Evolutionary conservation across 2,113 vertebrate genomes (phyloP).

Genomic region (Leptobrachium leishanense): DNA sequence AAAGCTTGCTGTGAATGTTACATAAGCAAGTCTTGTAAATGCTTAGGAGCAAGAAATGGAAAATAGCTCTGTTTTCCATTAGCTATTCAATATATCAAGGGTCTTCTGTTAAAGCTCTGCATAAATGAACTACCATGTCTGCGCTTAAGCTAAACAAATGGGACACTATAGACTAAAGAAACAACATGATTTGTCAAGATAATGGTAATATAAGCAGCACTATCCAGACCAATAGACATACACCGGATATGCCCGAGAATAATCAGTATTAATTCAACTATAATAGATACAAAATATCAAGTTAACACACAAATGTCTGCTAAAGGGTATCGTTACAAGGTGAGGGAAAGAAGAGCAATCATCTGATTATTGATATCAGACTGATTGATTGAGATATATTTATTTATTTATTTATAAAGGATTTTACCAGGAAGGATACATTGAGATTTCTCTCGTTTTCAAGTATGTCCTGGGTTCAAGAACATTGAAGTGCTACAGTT

Average conservation of each 20-base stretch:
- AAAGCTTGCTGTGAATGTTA: conserved; percentile 32
- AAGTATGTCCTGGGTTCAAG: no score
- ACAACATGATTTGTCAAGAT: conserved; percentile 28
- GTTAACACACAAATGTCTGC: no score
- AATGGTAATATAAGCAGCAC: conserved; percentile 32
- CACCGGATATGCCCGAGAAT: neutral
- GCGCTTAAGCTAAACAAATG: conserved; percentile 27
- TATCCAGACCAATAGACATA: no score
- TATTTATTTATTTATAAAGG: no score
- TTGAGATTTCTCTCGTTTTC: no score
- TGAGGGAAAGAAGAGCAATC: no score
- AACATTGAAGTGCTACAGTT: no score
- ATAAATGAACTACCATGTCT: conserved; percentile 6
- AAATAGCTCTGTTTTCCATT: conserved; percentile 27
- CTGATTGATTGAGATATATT: no score
- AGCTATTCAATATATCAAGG: conserved; percentile 20
- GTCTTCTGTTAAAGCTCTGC: neutral
- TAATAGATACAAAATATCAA: neutral
- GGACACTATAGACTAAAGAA: neutral
- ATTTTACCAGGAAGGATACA: no score
- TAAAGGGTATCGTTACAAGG: no score
- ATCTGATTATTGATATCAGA: no score
- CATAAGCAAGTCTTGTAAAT: conserved; percentile 32
- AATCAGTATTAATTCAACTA: conserved; percentile 21
- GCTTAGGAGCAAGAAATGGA: conserved; percentile 5